Percentiles rank a stretch among this genome's conserved stretches.
These are phyloP conservation scores for Vipera latastei DNA, from an alignment of 2,797 vertebrate genomes.

Conservation along the genomic window DNA sequence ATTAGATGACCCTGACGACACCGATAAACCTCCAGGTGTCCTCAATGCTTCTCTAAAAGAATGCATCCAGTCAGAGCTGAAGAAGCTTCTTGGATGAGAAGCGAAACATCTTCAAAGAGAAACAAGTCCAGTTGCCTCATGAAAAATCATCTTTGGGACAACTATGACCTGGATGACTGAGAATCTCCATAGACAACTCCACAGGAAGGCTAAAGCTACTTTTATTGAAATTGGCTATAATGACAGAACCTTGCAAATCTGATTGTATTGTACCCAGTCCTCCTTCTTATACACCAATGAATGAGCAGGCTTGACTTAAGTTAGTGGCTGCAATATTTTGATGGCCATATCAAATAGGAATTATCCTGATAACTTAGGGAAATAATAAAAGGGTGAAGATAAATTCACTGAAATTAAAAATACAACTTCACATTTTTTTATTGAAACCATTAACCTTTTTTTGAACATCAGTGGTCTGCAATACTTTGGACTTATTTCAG, in stretches of 20 bases:
- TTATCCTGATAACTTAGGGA: not conserved
- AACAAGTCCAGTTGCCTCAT: too few species aligned
- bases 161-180: too few species aligned
- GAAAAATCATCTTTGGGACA: too few species aligned
- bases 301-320: not conserved
- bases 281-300: not conserved
- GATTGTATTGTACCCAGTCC: not conserved
- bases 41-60: too few species aligned
- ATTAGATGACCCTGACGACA: too few species aligned
- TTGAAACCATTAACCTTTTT: not conserved
- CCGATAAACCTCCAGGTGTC: too few species aligned
- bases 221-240: not conserved
- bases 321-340: not conserved
- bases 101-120: too few species aligned
- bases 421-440: not conserved
- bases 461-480: not conserved
- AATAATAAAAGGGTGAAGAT: not conserved
- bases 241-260: not conserved
- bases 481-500: not conserved
- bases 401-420: not conserved
- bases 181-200: not conserved
- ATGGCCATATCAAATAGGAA: not conserved
- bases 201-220: not conserved
- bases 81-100: too few species aligned
- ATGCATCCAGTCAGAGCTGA: too few species aligned